Base-by-base conservation (phyloP, 1,140 invertebrate species). In the Bombus haemorrhoidalis region DNA sequence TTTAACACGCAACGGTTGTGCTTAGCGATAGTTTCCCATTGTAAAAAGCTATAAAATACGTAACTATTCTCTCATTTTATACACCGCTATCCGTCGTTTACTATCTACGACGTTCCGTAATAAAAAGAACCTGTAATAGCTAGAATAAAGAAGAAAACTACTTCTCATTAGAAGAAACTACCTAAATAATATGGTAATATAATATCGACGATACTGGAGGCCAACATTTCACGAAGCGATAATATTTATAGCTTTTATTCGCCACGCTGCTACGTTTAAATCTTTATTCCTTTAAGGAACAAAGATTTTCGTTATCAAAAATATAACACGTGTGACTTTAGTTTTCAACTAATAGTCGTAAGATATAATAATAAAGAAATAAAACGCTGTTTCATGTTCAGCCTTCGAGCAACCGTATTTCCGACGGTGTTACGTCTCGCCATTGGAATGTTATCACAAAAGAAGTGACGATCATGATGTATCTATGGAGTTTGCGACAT, bases 91-190 rank as follows among this genome's bases (percentile, higher is more conserved):
- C 25, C 10, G 12, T 12, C 3, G 12, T 12, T 39, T 37, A 12
- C 1, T 2, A 28, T 66, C 6, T 39, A 39, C 37, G 0, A 12
- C 25, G 12, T 39, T 39, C 12, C 28, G 25, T 6, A 28, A 39
- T 69, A 37, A 71, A 39, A 25, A 25, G 3, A 15, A 34, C 15
- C 10, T 68, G 9, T 12, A 37, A 37, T 25, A 37, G 1, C 18
- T 37, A 37, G 9, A 68, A 68, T 37, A 37, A 12, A 32, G 2
- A 13, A 66, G 13, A 25, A 68, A 37, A 37, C 22, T 37, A 37
- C 22, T 32, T 66, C n/a, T 32, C n/a, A 66, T 66, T 66, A 66
- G n/a, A 66, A 66, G n/a, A 66, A 66, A 66, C n/a, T 32, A 66
- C 15, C 62, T 34, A 68, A 34, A 68, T 68, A 18, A 34, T 12